phyloP scores from a whole-genome alignment of 2,113 vertebrate genomes.

The Albula goreensis region DNA sequence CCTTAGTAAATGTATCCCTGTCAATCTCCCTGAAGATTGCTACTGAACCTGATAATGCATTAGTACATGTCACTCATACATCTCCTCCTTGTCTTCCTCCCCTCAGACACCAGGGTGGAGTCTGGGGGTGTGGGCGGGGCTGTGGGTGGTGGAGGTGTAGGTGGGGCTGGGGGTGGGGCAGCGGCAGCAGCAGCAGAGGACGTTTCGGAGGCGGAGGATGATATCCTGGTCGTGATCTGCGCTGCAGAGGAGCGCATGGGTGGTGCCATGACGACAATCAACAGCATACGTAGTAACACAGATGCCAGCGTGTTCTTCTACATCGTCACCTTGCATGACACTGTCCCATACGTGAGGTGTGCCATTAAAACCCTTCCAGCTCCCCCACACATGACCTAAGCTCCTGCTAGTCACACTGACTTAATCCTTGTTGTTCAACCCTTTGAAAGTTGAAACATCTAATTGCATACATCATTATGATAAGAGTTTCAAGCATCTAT shows the following conservation, averaged over 20 bases:
- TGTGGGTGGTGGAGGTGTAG: background rate
- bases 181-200: background rate
- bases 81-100: background rate
- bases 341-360: conserved; percentile 78
- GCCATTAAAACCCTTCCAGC: background rate
- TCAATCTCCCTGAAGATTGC: background rate
- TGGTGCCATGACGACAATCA: conserved; percentile 86
- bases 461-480: too few relatives aligned
- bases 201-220: conserved; percentile 54
- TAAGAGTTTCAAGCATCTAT: background rate
- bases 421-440: background rate
- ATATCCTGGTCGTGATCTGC: conserved; percentile 85
- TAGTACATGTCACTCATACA: too few relatives aligned
- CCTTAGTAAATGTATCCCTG: background rate
- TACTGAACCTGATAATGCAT: background rate
- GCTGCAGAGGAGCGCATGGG: conserved; percentile 85
- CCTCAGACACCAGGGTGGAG: background rate
- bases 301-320: conserved; percentile 85
- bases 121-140: background rate
- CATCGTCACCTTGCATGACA: conserved; percentile 82
- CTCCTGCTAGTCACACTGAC: background rate
- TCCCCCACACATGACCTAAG: background rate
- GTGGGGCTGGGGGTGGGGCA: background rate
- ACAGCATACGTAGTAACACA: conserved; percentile 89
- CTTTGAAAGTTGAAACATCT: background rate